A percentile compares a stretch with the other conserved stretches of the same genome.
These are phyloP conservation scores for Oncopodura yosiiana DNA, from an alignment of 1,140 invertebrate genomes.

Conservation along the genomic window DNA sequence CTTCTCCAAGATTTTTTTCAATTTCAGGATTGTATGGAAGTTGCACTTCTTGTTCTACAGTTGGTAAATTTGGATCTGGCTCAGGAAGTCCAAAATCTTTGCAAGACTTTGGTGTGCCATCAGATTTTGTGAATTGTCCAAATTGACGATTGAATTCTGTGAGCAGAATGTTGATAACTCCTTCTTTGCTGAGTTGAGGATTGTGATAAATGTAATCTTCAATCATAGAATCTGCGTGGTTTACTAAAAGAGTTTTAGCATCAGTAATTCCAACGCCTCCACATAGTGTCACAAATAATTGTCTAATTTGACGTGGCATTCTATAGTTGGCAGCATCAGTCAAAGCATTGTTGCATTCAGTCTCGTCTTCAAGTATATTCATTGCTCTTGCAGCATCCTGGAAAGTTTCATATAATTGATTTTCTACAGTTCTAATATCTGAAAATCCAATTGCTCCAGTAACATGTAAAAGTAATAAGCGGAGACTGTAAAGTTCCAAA, in stretches of 20 bases:
- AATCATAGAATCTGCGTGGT: slow-evolving; percentile 4
- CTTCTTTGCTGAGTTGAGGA: too few species aligned
- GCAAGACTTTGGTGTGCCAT: too few species aligned
- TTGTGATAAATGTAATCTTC: slow-evolving; percentile 26
- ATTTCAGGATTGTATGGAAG: slow-evolving; percentile 34
- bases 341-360: slow-evolving; percentile 29
- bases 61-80: too few species aligned
- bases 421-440: slow-evolving; percentile 23
- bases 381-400: slow-evolving; percentile 20
- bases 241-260: slow-evolving; percentile 24
- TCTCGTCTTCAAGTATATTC: slow-evolving; percentile 31
- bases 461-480: slow-evolving; percentile 39
- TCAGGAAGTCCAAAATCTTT: too few species aligned
- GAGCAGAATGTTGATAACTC: too few species aligned
- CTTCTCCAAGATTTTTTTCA: too few species aligned
- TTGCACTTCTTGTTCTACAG: slow-evolving; percentile 14
- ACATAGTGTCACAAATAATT: slow-evolving; percentile 37
- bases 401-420: slow-evolving; percentile 12
- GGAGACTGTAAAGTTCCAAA: slow-evolving; percentile 37
- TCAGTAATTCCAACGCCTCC: slow-evolving; percentile 15
- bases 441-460: slow-evolving; percentile 24
- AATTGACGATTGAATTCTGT: too few species aligned
- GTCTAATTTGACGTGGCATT: slow-evolving; percentile 27
- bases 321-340: slow-evolving; percentile 22
- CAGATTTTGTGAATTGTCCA: too few species aligned